Base-by-base conservation (phyloP, 2,888 invertebrate species). In the Drosophila vallismaia region DNA sequence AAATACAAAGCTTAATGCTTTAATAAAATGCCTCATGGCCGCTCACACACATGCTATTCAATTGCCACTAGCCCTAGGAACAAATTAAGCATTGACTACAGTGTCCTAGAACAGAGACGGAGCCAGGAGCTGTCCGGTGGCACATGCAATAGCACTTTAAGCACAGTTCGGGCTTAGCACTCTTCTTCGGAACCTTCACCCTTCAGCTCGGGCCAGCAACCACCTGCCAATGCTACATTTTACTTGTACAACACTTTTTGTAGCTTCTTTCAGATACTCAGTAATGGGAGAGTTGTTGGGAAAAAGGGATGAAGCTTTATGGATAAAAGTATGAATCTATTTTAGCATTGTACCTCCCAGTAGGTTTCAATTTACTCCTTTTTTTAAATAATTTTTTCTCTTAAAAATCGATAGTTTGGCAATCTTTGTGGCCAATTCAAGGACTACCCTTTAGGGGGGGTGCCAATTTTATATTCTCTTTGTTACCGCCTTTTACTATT, bases 1-100 rank as follows among this genome's bases (percentile, higher is more conserved):
- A 83, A 81, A 68, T 79, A 68, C 71, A 69, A 72, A 64, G 51
- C 69, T 77, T 85, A 87, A 83, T 87, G 83, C 83, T 74, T 85
- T 85, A 85, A 67, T 67, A 76, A 77, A 80, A 74, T 62, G 64
- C 66, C 68, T 44, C 45, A 51, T 66, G 64, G 66, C 49, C 70
- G 44, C 56, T 57, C 82, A 71, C 73, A 71, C 73, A 81, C 74
- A 81, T 83, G 79, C 74, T 77, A 79, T 74, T 76, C 82, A 79
- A 75, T 83, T 83, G 70, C 51, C 45, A 51, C 26, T 53, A 49
- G 49, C 66, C 10, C 24, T 24, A 58, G 59, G 81, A 86, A 84
- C 84, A 81, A 77, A 77, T 86, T 84, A 76, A 64, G 78, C 78
- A 60, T 83, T 69, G 83, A 58, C 75, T 60, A 46, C 60, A 38